phyloP scores from a whole-genome alignment of 2,113 vertebrate species.

The Tachysurus fulvidraco region DNA sequence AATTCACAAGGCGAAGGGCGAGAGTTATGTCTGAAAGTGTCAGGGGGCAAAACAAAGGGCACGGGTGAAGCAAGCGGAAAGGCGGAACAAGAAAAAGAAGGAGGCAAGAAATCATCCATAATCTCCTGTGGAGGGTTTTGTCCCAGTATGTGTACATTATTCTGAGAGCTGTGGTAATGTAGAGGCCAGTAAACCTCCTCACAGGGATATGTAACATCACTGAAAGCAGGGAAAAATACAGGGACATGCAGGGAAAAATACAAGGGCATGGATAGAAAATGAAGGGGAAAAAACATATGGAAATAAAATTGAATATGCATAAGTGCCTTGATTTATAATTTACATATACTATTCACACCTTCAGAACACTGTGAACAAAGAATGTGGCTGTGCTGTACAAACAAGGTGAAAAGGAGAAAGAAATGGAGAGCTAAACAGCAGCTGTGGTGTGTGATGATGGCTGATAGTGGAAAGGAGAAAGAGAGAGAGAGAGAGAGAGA shows the following conservation, averaged over 20 bases:
- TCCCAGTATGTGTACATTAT: neutral
- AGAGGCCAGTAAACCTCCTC: conserved; percentile 28
- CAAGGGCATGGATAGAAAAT: neutral
- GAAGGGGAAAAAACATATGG: neutral
- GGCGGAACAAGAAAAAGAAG: neutral
- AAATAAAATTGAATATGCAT: neutral
- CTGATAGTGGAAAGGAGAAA: neutral
- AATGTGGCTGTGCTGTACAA: neutral
- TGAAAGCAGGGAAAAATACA: neutral
- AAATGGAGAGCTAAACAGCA: neutral
- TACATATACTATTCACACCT: neutral
- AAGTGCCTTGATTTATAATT: neutral
- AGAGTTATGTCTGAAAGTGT: conserved; percentile 21
- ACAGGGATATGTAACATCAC: conserved; percentile 23
- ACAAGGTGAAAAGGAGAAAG: neutral
- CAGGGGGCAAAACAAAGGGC: conserved; percentile 27
- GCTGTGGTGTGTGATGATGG: conserved; percentile 7
- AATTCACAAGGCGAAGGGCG: conserved; percentile 4
- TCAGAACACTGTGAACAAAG: neutral
- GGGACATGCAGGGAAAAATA: neutral
- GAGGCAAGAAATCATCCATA: neutral
- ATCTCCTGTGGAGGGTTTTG: neutral
- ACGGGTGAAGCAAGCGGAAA: neutral
- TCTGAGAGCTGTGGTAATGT: conserved; percentile 7
- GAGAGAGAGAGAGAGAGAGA: neutral